phyloP scores from a whole-genome alignment of 2,113 vertebrate species.

The Myodes glareolus region DNA sequence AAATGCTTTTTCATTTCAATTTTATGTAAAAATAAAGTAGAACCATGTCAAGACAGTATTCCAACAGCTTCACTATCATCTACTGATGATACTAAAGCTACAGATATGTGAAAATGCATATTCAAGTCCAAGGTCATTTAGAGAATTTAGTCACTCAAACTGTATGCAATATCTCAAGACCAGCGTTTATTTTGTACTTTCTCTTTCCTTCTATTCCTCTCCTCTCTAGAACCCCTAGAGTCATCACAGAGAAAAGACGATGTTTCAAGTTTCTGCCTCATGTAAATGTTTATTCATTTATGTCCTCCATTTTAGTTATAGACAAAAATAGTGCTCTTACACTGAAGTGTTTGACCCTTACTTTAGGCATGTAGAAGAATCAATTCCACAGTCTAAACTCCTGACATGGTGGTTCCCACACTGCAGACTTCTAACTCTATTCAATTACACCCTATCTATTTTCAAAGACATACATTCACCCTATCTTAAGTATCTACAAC shows the following conservation, averaged over 20 bases:
- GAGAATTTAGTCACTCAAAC: slow-evolving; percentile 31
- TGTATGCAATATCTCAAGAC: neutral
- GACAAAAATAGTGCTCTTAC: slow-evolving; percentile 42
- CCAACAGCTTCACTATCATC: neutral
- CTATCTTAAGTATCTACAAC: slow-evolving; percentile 10
- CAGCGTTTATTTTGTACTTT: slow-evolving; percentile 37
- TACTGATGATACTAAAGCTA: slow-evolving; percentile 18
- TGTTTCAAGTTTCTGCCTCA: neutral
- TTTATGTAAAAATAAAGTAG: slow-evolving; percentile 47
- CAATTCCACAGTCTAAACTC: neutral
- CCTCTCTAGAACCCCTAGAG: neutral
- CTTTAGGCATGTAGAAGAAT: slow-evolving; percentile 50
- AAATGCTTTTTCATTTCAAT: slow-evolving; percentile 38
- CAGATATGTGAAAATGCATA: neutral
- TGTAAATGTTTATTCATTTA: slow-evolving; percentile 34
- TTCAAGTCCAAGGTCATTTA: neutral
- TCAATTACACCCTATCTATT: neutral
- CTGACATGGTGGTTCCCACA: neutral
- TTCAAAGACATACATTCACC: neutral
- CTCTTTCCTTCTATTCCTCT: neutral
- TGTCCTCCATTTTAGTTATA: slow-evolving; percentile 13
- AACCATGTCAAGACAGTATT: slow-evolving; percentile 21
- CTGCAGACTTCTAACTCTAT: neutral
- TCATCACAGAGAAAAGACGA: neutral
- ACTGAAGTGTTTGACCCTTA: neutral